Percentiles rank a stretch among this genome's conserved stretches.
Evolutionary conservation across 1,140 invertebrate species (phyloP).

Genomic region (Telenomus remus): DNA sequence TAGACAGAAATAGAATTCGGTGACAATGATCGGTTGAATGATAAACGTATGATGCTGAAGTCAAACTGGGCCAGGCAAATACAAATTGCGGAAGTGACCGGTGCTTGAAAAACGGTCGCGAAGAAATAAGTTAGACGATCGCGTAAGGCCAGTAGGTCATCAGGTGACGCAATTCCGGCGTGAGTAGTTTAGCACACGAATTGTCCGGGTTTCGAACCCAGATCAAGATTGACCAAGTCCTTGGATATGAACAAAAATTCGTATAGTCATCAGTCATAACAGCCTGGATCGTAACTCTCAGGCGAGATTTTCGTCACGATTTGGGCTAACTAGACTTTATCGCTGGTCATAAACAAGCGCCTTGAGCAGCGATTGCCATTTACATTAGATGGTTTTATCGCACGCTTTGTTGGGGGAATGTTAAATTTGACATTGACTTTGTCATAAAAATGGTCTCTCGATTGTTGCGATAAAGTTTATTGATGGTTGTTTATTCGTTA

Average conservation of each 20-base stretch:
- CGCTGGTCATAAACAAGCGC: too few species aligned
- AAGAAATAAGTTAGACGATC: conserved; percentile 58
- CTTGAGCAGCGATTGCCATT: too few species aligned
- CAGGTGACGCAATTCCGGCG: conserved; percentile 65
- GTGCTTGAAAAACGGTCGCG: conserved; percentile 50
- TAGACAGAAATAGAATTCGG: conserved; percentile 4
- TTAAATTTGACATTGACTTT: background rate
- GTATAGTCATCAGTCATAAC: conserved; percentile 24
- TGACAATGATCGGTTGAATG: background rate
- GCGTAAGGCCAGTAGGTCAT: conserved; percentile 73
- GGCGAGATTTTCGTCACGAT: conserved; percentile 3
- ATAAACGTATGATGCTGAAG: conserved; percentile 10
- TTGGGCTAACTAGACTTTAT: too few species aligned
- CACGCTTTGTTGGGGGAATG: too few species aligned
- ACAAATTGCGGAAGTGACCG: conserved; percentile 41
- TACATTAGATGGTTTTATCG: too few species aligned
- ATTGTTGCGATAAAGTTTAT: background rate
- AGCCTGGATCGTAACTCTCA: background rate
- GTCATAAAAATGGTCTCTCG: background rate
- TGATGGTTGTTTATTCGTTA: background rate
- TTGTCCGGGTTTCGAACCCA: conserved; percentile 57
- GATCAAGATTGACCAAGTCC: conserved; percentile 63
- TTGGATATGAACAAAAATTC: conserved; percentile 55
- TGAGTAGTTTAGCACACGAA: conserved; percentile 64
- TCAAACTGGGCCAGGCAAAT: conserved; percentile 25